Conservation (phyloP, 2,888 invertebrate species). For the Rambutsinella grinnellia region DNA sequence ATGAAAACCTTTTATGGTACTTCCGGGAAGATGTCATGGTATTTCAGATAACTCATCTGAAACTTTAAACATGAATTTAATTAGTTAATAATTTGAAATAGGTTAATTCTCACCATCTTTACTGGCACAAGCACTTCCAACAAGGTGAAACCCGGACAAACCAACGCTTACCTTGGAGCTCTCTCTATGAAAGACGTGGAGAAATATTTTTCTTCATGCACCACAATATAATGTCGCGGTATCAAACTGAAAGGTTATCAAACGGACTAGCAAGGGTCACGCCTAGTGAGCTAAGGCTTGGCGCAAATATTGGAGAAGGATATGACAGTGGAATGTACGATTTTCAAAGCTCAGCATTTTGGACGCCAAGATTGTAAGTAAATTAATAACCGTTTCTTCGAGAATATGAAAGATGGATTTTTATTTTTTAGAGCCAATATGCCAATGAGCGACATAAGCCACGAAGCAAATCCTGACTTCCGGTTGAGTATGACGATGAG, state of each 20-base stretch:
- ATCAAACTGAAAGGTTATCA: neutral
- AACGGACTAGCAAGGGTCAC: neutral
- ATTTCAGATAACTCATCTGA: neutral
- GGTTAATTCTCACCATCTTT: conserved; percentile 26
- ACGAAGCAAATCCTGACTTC: no score
- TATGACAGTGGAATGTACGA: neutral
- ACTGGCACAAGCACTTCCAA: conserved; percentile 2
- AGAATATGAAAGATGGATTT: conserved; percentile 1
- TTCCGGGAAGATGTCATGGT: no score
- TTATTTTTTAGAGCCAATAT: no score
- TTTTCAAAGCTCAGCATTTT: neutral
- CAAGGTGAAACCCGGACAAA: neutral
- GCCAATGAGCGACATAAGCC: no score
- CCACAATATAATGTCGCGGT: conserved; percentile 71
- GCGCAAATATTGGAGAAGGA: neutral
- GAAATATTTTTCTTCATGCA: conserved; percentile 87
- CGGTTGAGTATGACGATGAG: no score
- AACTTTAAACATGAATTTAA: conserved; percentile 18
- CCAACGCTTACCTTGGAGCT: no score
- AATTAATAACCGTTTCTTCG: no score
- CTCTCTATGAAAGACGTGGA: conserved; percentile 80
- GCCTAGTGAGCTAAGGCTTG: neutral
- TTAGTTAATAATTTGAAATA: conserved; percentile 22
- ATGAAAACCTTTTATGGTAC: no score
- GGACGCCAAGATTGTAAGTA: neutral